Evolutionary conservation across 2,888 invertebrate species (phyloP).

Genomic region (Brenthis daphne): DNA sequence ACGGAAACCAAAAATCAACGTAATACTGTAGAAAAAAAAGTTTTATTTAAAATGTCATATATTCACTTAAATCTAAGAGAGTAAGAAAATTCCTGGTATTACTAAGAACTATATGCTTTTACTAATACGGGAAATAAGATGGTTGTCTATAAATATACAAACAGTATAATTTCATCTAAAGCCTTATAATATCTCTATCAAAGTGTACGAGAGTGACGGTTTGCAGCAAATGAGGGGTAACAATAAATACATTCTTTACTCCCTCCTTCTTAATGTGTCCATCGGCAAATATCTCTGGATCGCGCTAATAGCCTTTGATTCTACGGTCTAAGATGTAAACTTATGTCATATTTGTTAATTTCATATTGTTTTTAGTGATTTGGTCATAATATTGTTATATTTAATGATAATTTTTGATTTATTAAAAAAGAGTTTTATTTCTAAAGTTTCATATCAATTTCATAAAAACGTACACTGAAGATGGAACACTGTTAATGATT

Average conservation of each 20-base stretch:
- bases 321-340: conserved; percentile 35
- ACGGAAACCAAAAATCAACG: too few relatives aligned
- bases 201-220: conserved; percentile 23
- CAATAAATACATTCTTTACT: conserved; percentile 37
- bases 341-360: not conserved
- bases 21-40: too few relatives aligned
- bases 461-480: too few relatives aligned
- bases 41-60: too few relatives aligned
- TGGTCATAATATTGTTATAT: too few relatives aligned
- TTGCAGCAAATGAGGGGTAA: conserved; percentile 25
- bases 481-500: too few relatives aligned
- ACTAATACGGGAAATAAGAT: not conserved
- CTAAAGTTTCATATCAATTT: too few relatives aligned
- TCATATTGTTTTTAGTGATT: not conserved
- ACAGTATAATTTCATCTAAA: not conserved
- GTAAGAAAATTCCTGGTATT: too few relatives aligned
- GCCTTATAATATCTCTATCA: conserved; percentile 30
- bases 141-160: too few relatives aligned
- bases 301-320: conserved; percentile 53
- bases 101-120: not conserved
- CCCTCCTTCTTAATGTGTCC: conserved; percentile 41
- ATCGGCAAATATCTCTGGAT: conserved; percentile 54
- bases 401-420: too few relatives aligned
- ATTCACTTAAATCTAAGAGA: too few relatives aligned
- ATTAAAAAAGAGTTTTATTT: too few relatives aligned